These are phyloP conservation scores for Dendrocopos noguchii DNA, from an alignment of 2,113 vertebrate species.

Conservation along the genomic window DNA sequence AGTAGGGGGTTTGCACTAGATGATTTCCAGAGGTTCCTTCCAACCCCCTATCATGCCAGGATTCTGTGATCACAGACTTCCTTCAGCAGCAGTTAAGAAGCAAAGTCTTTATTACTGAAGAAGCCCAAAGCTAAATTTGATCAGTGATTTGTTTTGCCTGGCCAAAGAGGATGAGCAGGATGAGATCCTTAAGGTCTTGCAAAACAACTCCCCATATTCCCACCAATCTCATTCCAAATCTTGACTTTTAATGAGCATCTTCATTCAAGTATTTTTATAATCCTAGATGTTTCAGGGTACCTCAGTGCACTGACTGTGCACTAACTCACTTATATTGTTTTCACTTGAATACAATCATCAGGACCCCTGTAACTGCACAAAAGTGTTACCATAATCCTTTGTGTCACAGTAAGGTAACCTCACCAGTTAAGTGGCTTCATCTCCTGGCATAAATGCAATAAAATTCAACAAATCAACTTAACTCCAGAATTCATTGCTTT, in stretches of 20 bases:
- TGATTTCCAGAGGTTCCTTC: too few relatives aligned
- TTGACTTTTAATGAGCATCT: neutral
- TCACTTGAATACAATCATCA: neutral
- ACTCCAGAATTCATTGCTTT: neutral
- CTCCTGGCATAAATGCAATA: neutral
- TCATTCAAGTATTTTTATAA: neutral
- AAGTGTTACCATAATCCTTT: neutral
- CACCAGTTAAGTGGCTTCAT: neutral
- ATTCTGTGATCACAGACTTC: neutral
- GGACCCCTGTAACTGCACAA: neutral
- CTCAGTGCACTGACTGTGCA: neutral
- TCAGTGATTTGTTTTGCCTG: neutral
- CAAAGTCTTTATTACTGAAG: neutral
- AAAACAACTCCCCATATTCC: neutral
- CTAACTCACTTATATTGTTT: constrained; percentile 18
- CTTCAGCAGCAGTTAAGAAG: neutral
- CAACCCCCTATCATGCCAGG: too few relatives aligned
- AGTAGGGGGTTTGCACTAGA: too few relatives aligned
- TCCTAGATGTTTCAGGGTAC: neutral
- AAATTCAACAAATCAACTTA: constrained; percentile 1
- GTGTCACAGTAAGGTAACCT: neutral
- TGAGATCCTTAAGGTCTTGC: neutral
- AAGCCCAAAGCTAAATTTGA: neutral
- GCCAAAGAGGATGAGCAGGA: neutral
- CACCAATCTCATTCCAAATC: neutral